A percentile compares a stretch with the other conserved stretches of the same genome.
phyloP scores from a whole-genome alignment of 2,113 vertebrate species.

The Vicugna pacos region DNA sequence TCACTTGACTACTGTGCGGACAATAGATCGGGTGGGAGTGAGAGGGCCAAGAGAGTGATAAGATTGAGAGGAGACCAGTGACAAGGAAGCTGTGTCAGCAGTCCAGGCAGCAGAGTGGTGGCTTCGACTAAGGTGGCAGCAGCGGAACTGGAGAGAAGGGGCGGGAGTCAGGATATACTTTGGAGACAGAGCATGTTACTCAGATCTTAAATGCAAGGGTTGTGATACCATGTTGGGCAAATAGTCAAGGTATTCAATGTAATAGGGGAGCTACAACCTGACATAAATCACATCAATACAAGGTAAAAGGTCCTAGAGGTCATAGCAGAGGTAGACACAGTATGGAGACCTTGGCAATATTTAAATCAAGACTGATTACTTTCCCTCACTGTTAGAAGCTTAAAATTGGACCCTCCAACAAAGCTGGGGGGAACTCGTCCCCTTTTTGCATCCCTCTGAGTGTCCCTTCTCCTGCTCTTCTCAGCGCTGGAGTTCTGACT shows the following conservation, averaged over 20 bases:
- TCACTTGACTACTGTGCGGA: neutral
- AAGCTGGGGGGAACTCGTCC: neutral
- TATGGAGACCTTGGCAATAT: neutral
- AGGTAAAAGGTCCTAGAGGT: neutral
- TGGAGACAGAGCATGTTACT: neutral
- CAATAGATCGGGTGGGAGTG: neutral
- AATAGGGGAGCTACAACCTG: neutral
- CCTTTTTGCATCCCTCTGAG: neutral
- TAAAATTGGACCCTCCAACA: neutral
- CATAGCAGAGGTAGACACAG: neutral
- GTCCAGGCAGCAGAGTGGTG: neutral
- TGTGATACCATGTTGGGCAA: neutral
- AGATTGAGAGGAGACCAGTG: neutral
- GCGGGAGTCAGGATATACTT: neutral
- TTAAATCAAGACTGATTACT: slow-evolving; percentile 3
- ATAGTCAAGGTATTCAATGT: neutral
- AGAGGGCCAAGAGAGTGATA: neutral
- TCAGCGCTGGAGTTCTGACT: neutral
- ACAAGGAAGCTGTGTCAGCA: neutral
- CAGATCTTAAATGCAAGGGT: neutral
- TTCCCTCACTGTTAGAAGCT: neutral
- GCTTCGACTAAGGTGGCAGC: neutral
- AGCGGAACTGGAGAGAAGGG: neutral
- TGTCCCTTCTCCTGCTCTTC: neutral
- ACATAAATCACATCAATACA: neutral